Evolutionary conservation across 2,888 invertebrate genomes (phyloP).

Genomic region (Philonicus albiceps): DNA sequence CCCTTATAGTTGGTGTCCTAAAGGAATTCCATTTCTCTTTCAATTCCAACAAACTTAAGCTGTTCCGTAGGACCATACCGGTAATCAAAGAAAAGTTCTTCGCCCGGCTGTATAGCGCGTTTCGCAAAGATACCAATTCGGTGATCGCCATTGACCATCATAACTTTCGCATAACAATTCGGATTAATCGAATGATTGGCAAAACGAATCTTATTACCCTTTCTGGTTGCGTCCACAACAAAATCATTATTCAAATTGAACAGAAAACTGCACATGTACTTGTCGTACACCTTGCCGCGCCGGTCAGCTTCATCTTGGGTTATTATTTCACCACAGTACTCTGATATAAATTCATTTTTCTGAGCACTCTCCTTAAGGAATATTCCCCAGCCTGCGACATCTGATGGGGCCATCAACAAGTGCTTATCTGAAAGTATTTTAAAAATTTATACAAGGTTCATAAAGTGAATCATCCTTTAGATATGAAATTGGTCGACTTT

Average conservation of each 20-base stretch:
- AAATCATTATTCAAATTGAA: slow-evolving; percentile 99
- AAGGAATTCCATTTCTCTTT: slow-evolving; percentile 94
- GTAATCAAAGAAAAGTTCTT: slow-evolving; percentile 99
- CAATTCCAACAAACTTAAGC: slow-evolving; percentile 97
- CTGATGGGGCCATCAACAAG: slow-evolving; percentile 93
- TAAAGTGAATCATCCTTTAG: neutral
- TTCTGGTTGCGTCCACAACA: slow-evolving; percentile 97
- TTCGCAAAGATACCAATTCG: slow-evolving; percentile 98
- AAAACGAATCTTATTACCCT: slow-evolving; percentile 99
- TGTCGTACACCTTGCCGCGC: slow-evolving; percentile 98
- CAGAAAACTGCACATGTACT: slow-evolving; percentile 98
- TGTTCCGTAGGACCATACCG: slow-evolving; percentile 98
- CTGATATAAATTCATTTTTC: slow-evolving; percentile 98
- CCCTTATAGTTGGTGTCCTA: slow-evolving; percentile 48
- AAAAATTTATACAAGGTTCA: neutral
- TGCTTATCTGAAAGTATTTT: slow-evolving; percentile 72
- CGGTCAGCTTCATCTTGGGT: slow-evolving; percentile 99
- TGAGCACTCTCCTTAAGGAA: slow-evolving; percentile 94
- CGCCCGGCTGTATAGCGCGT: slow-evolving; percentile 93
- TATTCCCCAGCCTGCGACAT: slow-evolving; percentile 99
- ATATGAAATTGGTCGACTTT: neutral
- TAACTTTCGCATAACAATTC: slow-evolving; percentile 98
- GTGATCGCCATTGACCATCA: slow-evolving; percentile 95
- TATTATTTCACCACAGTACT: slow-evolving; percentile 99
- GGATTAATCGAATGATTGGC: slow-evolving; percentile 99